phyloP scores from a whole-genome alignment of 2,888 invertebrate genomes.

The Limnephilus marmoratus region DNA sequence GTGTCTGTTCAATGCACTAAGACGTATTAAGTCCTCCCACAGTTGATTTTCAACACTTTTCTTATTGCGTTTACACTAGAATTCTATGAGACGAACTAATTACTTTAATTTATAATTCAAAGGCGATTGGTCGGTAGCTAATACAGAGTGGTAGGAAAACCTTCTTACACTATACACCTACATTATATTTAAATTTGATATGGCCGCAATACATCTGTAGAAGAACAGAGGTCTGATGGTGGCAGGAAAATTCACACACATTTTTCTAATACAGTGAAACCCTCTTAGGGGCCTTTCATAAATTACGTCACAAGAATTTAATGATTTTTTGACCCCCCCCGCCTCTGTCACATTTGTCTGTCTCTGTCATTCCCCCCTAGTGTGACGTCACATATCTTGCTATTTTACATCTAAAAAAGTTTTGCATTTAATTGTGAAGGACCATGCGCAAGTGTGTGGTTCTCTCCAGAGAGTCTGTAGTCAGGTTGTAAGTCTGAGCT shows the following conservation, averaged over 20 bases:
- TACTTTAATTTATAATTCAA: neutral
- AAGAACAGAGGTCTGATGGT: neutral
- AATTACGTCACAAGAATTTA: too few species aligned
- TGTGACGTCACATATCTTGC: too few species aligned
- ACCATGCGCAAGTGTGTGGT: too few species aligned
- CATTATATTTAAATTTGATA: neutral
- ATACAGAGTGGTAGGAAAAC: neutral
- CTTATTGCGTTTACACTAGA: neutral
- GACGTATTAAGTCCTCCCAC: neutral
- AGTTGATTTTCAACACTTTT: neutral
- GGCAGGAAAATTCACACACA: neutral
- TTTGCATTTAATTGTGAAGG: too few species aligned
- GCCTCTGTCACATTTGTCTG: too few species aligned
- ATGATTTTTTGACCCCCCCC: too few species aligned
- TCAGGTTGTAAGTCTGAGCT: too few species aligned
- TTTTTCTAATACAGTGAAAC: neutral
- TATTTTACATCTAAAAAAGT: too few species aligned
- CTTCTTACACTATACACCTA: neutral
- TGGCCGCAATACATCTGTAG: neutral
- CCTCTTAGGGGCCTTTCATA: too few species aligned
- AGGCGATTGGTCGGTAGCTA: neutral
- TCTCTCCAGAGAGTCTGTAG: too few species aligned
- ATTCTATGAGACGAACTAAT: neutral
- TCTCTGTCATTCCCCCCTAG: too few species aligned
- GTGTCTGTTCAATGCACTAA: neutral